These are phyloP conservation scores for Trichogramma dendrolimi DNA, from an alignment of 2,888 invertebrate species.

Conservation along the genomic window DNA sequence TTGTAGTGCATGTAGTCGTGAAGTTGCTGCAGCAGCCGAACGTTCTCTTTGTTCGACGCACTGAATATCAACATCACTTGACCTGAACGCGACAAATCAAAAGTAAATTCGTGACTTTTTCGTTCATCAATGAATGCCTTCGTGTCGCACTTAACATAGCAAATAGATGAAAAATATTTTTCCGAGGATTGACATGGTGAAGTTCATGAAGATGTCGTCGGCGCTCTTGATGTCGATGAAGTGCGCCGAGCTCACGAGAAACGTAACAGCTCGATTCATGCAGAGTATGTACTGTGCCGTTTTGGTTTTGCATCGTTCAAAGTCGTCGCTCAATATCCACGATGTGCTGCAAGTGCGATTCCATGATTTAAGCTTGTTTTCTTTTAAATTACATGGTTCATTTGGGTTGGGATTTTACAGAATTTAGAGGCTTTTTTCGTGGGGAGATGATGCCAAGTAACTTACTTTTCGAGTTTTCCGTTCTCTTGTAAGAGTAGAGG, in stretches of 20 bases:
- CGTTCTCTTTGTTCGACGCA: slow-evolving; percentile 35
- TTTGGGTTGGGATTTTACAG: slow-evolving; percentile 26
- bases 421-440: not conserved
- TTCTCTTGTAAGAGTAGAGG: slow-evolving; percentile 30
- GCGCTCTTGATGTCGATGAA: slow-evolving; percentile 36
- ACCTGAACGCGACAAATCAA: slow-evolving; percentile 25
- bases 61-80: slow-evolving; percentile 38
- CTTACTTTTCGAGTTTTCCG: not conserved
- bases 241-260: slow-evolving; percentile 40
- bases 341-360: slow-evolving; percentile 31
- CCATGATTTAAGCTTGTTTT: not conserved
- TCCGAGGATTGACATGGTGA: slow-evolving; percentile 39
- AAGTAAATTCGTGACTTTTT: no score
- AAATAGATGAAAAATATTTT: slow-evolving; percentile 43
- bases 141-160: slow-evolving; percentile 25
- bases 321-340: slow-evolving; percentile 39
- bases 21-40: slow-evolving; percentile 45
- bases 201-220: slow-evolving; percentile 43
- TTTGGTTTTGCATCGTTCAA: slow-evolving; percentile 33
- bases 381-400: slow-evolving; percentile 11
- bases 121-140: no score
- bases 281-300: slow-evolving; percentile 37
- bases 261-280: slow-evolving; percentile 40
- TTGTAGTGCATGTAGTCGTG: slow-evolving; percentile 52
- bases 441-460: not conserved